Base-by-base conservation (phyloP, 1,140 invertebrate species). In the Caenorhabditis inopinata region DNA sequence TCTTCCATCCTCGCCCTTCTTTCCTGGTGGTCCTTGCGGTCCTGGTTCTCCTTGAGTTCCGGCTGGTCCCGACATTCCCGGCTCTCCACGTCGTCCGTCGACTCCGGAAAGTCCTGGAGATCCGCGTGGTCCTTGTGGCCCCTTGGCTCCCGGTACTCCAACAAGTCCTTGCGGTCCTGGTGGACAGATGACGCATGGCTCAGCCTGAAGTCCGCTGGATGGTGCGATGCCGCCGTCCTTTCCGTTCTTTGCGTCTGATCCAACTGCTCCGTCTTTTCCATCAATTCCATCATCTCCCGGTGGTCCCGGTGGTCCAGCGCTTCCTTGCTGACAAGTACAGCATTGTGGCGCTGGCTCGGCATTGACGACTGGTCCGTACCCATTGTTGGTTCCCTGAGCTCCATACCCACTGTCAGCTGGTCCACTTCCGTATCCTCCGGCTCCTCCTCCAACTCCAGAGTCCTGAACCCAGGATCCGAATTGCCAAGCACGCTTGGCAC, bases 401-500 rank as follows among this genome's bases (percentile, higher is more conserved):
- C 42, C 73, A 21, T 46, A 48, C 29, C 42, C 73, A 75, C 11
- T 18, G n/a, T 46, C 73, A 47, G 46, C 73, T 75, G 73, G 42
- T 75, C 46, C 73, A 27, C 27, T 32, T 27, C 73, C 73, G 18
- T 75, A 75, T 80, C 79, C 68, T 49, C 51, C 68, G 38, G 82
- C 83, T 79, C 83, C 83, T 35, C 83, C 83, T 76, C 83, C 83
- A 18, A 74, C 68, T 74, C 83, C 83, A 42, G 77, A 76, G 38
- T 83, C 80, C 21, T 83, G 83, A 21, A 84, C 83, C 83, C 83
- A 84, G 14, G 85, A 83, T 42, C 83, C 83, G 78, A 84, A 84
- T 35, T 80, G 82, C 83, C 83, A 84, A 35, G 74, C 82, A 58
- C 83, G 78, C 75, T 82, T 83, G n/a, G 45, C 58, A 42, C 83